A percentile compares a stretch with the other conserved stretches of the same genome.
These are phyloP conservation scores for Dysmachus trigonus DNA, from an alignment of 2,888 invertebrate species.

Conservation along the genomic window DNA sequence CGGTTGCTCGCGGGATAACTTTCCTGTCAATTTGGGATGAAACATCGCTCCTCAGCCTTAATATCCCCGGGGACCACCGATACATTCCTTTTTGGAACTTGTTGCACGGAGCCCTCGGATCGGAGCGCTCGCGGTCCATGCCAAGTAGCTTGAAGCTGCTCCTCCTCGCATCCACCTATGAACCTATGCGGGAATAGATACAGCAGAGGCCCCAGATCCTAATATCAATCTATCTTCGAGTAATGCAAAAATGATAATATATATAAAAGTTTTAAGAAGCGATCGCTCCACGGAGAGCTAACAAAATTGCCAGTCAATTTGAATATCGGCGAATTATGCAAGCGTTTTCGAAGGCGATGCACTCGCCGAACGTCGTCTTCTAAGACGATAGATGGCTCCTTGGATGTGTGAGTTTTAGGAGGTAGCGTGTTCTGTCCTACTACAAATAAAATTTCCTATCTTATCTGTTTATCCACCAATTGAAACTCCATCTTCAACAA, in stretches of 20 bases:
- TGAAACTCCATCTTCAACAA: background rate
- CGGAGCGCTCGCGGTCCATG: background rate
- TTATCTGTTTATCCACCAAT: background rate
- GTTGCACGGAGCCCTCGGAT: background rate
- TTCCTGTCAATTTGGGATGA: conserved; percentile 21
- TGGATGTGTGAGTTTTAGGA: background rate
- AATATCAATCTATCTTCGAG: background rate
- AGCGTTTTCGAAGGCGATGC: background rate
- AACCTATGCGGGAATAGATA: background rate
- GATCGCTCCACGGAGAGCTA: background rate
- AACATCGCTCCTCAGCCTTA: background rate
- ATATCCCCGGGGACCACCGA: conserved; percentile 8
- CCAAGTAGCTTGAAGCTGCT: background rate
- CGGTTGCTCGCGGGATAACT: background rate
- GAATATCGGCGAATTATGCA: conserved; percentile 7
- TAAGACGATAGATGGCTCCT: background rate
- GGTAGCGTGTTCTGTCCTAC: background rate
- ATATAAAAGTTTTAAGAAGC: conserved; percentile 1
- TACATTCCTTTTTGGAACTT: background rate
- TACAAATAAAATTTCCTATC: background rate
- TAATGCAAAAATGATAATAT: conserved; percentile 21
- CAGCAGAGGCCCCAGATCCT: background rate
- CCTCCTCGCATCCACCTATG: background rate
- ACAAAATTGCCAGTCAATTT: background rate
- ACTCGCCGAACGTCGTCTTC: background rate